Percentiles rank a stretch among this genome's conserved stretches.
phyloP scores from a whole-genome alignment of 1,140 invertebrate genomes.

The Mizuhopecten yessoensis region DNA sequence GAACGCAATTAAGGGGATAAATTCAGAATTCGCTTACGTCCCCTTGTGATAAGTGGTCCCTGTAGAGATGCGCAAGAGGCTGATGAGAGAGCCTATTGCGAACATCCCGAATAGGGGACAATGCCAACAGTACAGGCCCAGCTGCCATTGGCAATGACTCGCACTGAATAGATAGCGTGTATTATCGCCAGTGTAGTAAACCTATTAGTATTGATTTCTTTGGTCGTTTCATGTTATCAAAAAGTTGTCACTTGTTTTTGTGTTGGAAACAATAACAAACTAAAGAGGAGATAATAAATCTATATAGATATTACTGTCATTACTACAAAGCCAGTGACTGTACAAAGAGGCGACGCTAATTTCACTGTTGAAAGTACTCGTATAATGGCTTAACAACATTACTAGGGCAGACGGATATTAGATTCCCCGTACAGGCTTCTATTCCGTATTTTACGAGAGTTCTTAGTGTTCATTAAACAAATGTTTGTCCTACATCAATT shows the following conservation, averaged over 20 bases:
- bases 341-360: background rate
- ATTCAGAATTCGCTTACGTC: background rate
- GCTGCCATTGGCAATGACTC: background rate
- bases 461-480: background rate
- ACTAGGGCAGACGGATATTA: background rate
- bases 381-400: background rate
- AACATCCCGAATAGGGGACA: background rate
- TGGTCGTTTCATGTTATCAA: constrained; percentile 11
- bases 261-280: constrained; percentile 28
- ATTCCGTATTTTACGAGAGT: background rate
- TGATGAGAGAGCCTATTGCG: background rate
- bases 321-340: background rate
- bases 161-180: background rate
- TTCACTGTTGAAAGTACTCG: background rate
- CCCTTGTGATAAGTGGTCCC: constrained; percentile 3
- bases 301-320: background rate
- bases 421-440: background rate
- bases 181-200: background rate
- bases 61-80: background rate
- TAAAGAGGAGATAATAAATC: background rate
- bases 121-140: background rate
- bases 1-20: background rate
- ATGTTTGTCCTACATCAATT: no score
- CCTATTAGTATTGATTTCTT: constrained; percentile 27
- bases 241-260: constrained; percentile 26